Percentiles rank a stretch among this genome's conserved stretches.
Conservation (phyloP, 2,113 vertebrate genomes). For the Eonycteris spelaea region DNA sequence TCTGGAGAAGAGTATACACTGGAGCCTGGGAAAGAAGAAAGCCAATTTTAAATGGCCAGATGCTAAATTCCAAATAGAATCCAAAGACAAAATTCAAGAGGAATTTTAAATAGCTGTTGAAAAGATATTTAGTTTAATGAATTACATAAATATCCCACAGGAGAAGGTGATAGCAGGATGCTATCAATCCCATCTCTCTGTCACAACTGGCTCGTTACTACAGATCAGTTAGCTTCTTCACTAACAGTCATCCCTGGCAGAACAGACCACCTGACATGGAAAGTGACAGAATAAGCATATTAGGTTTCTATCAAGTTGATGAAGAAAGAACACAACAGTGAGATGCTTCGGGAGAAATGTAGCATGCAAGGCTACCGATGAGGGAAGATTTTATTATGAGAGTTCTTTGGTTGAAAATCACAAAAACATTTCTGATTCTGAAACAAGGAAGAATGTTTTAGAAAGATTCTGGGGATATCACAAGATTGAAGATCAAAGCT, state of each 20-base stretch:
- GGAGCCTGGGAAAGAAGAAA: not conserved
- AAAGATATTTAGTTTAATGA: not conserved
- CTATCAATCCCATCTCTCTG: not conserved
- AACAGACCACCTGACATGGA: not conserved
- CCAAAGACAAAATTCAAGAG: not conserved
- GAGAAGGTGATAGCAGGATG: not conserved
- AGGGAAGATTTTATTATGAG: not conserved
- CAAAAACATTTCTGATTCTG: not conserved
- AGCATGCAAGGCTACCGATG: not conserved
- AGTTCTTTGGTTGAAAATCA: not conserved
- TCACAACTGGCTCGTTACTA: not conserved
- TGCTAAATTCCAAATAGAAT: not conserved
- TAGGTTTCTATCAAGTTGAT: not conserved
- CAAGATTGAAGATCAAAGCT: not conserved
- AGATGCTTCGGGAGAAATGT: not conserved
- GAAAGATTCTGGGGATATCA: not conserved
- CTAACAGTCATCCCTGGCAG: not conserved
- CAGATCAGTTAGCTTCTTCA: not conserved
- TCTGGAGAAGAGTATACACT: not conserved
- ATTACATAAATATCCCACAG: not conserved
- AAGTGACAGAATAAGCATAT: not conserved
- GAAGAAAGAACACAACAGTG: not conserved
- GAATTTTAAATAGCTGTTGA: not conserved
- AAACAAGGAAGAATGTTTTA: not conserved
- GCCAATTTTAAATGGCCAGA: not conserved